Percentiles rank a stretch among this genome's conserved stretches.
Evolutionary conservation across 2,888 invertebrate genomes (phyloP).

Genomic region (Lymantria dispar): DNA sequence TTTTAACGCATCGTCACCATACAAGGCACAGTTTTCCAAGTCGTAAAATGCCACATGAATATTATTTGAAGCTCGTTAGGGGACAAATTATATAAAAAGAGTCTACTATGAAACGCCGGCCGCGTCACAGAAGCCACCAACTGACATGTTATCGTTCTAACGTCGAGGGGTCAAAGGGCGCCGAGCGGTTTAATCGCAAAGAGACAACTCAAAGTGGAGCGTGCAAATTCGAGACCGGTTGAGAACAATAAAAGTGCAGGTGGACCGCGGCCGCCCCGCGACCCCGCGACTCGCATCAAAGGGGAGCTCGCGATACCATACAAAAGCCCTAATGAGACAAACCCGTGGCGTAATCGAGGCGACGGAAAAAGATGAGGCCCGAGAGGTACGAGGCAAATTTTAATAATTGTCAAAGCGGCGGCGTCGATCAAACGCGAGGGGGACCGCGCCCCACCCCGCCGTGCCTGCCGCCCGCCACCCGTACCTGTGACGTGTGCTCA

Average conservation of each 20-base stretch:
- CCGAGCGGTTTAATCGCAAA: slow-evolving; percentile 67
- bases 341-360: slow-evolving; percentile 82
- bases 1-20: no score
- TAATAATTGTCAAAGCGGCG: slow-evolving; percentile 84
- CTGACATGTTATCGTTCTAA: slow-evolving; percentile 45
- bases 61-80: slow-evolving; percentile 23
- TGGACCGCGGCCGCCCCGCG: slow-evolving; percentile 64
- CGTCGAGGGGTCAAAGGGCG: slow-evolving; percentile 54
- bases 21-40: slow-evolving; percentile 14
- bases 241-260: slow-evolving; percentile 80
- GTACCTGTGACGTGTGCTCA: slow-evolving; percentile 74
- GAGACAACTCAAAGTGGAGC: slow-evolving; percentile 75
- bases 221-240: slow-evolving; percentile 73
- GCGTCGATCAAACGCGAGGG: slow-evolving; percentile 79
- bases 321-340: slow-evolving; percentile 83
- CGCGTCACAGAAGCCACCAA: slow-evolving; percentile 10
- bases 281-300: slow-evolving; percentile 70
- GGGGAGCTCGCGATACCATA: slow-evolving; percentile 76
- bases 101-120: slow-evolving; percentile 7
- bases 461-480: slow-evolving; percentile 32
- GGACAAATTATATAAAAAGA: slow-evolving; percentile 13
- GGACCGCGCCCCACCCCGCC: slow-evolving; percentile 31
- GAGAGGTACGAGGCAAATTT: slow-evolving; percentile 82
- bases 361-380: slow-evolving; percentile 81
- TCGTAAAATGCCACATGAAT: slow-evolving; percentile 26